Evolutionary conservation across 2,113 vertebrate genomes (phyloP).

Genomic region (Zosterops pallidus): DNA sequence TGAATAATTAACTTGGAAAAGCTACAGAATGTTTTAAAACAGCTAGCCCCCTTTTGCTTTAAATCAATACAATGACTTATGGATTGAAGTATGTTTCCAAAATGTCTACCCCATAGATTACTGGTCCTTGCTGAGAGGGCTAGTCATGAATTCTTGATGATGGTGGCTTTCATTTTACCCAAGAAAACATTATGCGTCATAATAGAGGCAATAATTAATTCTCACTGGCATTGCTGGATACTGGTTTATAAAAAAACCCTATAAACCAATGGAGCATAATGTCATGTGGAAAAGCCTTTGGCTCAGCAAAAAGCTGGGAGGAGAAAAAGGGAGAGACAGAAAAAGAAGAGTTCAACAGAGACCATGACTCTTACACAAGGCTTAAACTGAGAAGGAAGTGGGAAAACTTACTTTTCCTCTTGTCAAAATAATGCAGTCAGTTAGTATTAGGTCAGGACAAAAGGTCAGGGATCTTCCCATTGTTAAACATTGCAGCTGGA

Average conservation of each 20-base stretch:
- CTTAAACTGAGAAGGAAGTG: conserved; percentile 20
- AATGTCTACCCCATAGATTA: conserved; percentile 20
- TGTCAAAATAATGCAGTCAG: conserved; percentile 29
- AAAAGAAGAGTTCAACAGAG: neutral
- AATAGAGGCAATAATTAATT: conserved; percentile 16
- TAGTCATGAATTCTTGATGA: neutral
- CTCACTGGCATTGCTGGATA: neutral
- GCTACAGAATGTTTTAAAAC: conserved; percentile 20
- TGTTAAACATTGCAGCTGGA: conserved; percentile 18
- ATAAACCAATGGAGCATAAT: neutral
- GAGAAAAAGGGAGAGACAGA: neutral
- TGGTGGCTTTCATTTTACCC: conserved; percentile 12
- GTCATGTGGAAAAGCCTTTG: neutral
- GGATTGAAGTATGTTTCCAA: neutral
- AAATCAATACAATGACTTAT: conserved; percentile 9
- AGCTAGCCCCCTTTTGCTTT: conserved; percentile 16
- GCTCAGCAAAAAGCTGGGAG: neutral
- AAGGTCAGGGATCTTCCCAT: conserved; percentile 31
- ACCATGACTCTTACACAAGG: neutral
- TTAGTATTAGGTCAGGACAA: conserved; percentile 36
- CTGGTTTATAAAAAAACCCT: conserved; percentile 4
- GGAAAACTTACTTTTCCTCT: conserved; percentile 43
- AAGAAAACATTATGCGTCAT: neutral
- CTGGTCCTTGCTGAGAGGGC: neutral
- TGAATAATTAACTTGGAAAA: conserved; percentile 40